Base-by-base conservation (phyloP, 1,140 invertebrate species). In the Philopotamus ludificatus region DNA sequence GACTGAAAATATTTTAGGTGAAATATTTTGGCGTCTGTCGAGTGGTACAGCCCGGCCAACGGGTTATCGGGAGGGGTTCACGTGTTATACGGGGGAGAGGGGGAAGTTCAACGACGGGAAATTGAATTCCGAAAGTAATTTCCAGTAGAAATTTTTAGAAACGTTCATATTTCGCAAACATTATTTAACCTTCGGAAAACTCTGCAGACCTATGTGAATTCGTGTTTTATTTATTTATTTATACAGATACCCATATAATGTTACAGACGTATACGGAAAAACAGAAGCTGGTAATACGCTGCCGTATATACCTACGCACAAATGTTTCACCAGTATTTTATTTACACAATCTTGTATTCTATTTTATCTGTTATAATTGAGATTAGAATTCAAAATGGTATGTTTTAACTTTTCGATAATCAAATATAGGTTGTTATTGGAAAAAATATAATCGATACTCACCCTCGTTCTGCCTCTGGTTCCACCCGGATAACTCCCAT, bases 391-490 rank as follows among this genome's bases (percentile, higher is more conserved):
- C 34, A 39, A 8, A 8, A 39, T 8, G n/a, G 34, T 39, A 39
- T 39, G n/a, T 39, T 39, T 8, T 39, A 8, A 8, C n/a, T 39
- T n/a, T n/a, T n/a, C n/a, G n/a, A n/a, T n/a, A n/a, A n/a, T n/a
- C n/a, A n/a, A n/a, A n/a, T n/a, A n/a, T n/a, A n/a, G n/a, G n/a
- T n/a, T n/a, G n/a, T n/a, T n/a, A n/a, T n/a, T n/a, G n/a, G n/a
- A n/a, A n/a, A n/a, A n/a, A n/a, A n/a, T n/a, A n/a, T n/a, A n/a
- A n/a, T n/a, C n/a, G n/a, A 21, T 68, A 80, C 81, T 81, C 74
- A 83, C 81, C 76, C 77, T 79, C 57, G 77, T 76, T 74, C 80
- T 77, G 64, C 74, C 75, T 72, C 79, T 75, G 39, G 74, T 79
- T 68, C 74, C 71, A 28, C 66, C 74, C 57, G 80, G 79, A 57